Base-by-base conservation (phyloP, 2,797 vertebrate genomes). In the Channa striata region DNA sequence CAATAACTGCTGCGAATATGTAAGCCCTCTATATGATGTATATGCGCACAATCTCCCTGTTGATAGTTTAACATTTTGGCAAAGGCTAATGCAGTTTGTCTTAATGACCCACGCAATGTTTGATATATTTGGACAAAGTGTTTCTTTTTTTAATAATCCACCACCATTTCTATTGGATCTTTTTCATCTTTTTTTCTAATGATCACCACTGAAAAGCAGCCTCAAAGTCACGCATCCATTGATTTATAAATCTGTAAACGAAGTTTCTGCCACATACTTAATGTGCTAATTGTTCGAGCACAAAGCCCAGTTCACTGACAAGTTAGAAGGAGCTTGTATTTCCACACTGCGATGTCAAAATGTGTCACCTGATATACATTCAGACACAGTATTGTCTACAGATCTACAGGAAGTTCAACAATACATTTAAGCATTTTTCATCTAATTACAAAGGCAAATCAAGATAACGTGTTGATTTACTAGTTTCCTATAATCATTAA, bases 211-310 rank as follows among this genome's bases (percentile, higher is more conserved):
- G 6, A 30, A 30, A 30, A 30, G 6, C 4, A 30, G 25, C 25
- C 4, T 4, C 25, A 30, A 30, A n/a, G n/a, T n/a, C n/a, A n/a
- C n/a, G n/a, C n/a, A n/a, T n/a, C n/a, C n/a, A n/a, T n/a, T n/a
- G n/a, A n/a, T n/a, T n/a, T n/a, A n/a, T n/a, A n/a, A n/a, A n/a
- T n/a, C n/a, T n/a, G n/a, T n/a, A n/a, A n/a, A n/a, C n/a, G n/a
- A n/a, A n/a, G n/a, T 23, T 59, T 6, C 30, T 39, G 34, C 5
- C 6, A 6, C 3, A 30, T 20, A 17, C 2, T 37, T 19, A 52
- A 59, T 50, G 21, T 30, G 11, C 40, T 13, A 40, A 48, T 47
- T 60, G 58, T 60, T 37, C 25, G 30, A 56, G 20, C 33, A 4
- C 4, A 8, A 7, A 12, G n/a, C 8, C 7, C 13, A 14, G 40